Percentiles rank a stretch among this genome's conserved stretches.
Evolutionary conservation across 30 jellyfish, hydroid and myxozoan genomes (phyloP).

Genomic region (Mastigias papua): DNA sequence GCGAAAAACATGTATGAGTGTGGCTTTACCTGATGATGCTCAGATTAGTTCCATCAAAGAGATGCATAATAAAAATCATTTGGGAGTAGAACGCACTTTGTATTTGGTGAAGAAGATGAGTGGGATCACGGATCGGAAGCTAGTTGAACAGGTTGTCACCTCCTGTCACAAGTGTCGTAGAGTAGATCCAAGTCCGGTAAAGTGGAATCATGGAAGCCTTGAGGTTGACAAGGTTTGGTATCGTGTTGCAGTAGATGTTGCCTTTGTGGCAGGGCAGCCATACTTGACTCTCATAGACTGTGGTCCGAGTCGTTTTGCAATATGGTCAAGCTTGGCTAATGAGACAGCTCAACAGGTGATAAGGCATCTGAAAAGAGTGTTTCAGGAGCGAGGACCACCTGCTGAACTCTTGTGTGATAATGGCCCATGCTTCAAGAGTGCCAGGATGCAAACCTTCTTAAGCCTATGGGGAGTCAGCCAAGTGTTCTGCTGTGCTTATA

Average conservation of each 20-base stretch:
- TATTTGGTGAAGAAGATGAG: background rate
- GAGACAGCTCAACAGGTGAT: conserved; percentile 1
- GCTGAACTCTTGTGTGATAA: background rate
- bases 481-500: background rate
- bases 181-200: background rate
- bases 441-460: background rate
- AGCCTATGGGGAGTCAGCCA: background rate
- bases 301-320: conserved; percentile 26
- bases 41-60: conserved; percentile 17
- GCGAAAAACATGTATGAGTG: no score
- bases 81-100: conserved; percentile 13
- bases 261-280: background rate
- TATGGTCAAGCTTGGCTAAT: conserved; percentile 3
- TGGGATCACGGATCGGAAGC: background rate
- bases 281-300: conserved; percentile 24
- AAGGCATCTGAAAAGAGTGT: background rate
- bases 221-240: conserved; percentile 10
- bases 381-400: background rate
- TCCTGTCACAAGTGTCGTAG: conserved; percentile 1
- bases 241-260: conserved; percentile 39
- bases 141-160: background rate
- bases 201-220: background rate
- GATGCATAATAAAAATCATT: background rate
- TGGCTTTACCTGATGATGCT: no score
- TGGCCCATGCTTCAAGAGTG: background rate